Conservation (phyloP, 92 coral and sea anemone species). For the Zoanthus sociatus region DNA sequence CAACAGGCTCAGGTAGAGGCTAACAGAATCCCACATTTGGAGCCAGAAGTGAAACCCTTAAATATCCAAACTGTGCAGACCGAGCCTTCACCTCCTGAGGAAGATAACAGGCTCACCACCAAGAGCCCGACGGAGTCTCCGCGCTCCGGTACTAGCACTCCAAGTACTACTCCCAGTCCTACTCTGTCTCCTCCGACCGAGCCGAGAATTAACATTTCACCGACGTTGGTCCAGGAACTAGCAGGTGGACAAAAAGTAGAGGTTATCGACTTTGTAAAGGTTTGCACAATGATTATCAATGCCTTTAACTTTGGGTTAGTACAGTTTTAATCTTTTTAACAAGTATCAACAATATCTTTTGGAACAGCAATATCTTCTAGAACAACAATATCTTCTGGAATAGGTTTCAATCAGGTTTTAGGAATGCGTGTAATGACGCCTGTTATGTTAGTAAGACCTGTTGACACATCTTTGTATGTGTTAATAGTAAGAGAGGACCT, state of each 20-base stretch:
- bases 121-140: constrained; percentile 52
- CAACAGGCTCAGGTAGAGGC: constrained; percentile 65
- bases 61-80: constrained; percentile 67
- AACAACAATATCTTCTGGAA: too few relatives aligned
- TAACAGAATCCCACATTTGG: constrained; percentile 33
- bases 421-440: too few relatives aligned
- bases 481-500: too few relatives aligned
- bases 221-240: constrained; percentile 78
- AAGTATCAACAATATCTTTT: too few relatives aligned
- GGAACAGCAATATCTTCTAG: too few relatives aligned
- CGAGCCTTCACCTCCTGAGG: constrained; percentile 26
- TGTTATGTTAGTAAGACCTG: too few relatives aligned
- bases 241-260: constrained; percentile 94
- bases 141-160: constrained; percentile 28
- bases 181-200: constrained; percentile 58
- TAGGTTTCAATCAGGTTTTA: too few relatives aligned
- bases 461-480: too few relatives aligned
- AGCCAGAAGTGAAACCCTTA: constrained; percentile 73
- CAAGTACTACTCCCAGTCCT: constrained; percentile 70
- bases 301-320: too few relatives aligned
- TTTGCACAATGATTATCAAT: not conserved
- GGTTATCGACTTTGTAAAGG: constrained; percentile 85
- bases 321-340: not conserved
- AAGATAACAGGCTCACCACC: constrained; percentile 9
- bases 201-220: constrained; percentile 79